These are phyloP conservation scores for Fabriciana adippe DNA, from an alignment of 2,888 invertebrate species.

Conservation along the genomic window DNA sequence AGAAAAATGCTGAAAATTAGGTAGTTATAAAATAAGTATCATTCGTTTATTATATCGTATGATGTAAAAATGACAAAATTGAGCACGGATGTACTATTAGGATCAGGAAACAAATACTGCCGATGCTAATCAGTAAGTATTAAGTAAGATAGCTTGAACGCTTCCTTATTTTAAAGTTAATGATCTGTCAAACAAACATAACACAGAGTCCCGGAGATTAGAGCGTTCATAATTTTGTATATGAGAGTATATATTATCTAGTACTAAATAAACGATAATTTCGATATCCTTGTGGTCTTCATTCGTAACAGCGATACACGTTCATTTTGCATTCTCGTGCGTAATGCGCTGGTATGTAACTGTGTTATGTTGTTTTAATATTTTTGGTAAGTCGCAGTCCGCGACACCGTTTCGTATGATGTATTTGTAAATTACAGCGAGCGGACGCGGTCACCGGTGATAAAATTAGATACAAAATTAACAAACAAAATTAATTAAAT, in stretches of 20 bases:
- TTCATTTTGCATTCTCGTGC: constrained; percentile 65
- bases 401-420: constrained; percentile 69
- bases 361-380: constrained; percentile 56
- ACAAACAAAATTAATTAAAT: constrained; percentile 41
- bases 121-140: constrained; percentile 66
- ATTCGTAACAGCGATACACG: constrained; percentile 78
- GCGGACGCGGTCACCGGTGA: constrained; percentile 78
- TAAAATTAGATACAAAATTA: constrained; percentile 79
- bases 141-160: constrained; percentile 64
- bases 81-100: constrained; percentile 81
- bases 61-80: constrained; percentile 64
- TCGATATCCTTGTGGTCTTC: constrained; percentile 82
- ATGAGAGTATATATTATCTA: constrained; percentile 48
- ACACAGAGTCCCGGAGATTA: constrained; percentile 43
- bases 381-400: constrained; percentile 65
- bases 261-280: constrained; percentile 60
- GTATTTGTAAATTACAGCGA: constrained; percentile 78
- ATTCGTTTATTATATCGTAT: constrained; percentile 69
- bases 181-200: constrained; percentile 42
- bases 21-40: constrained; percentile 76
- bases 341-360: constrained; percentile 52
- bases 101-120: constrained; percentile 74
- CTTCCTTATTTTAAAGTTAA: constrained; percentile 45
- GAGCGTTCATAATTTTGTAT: constrained; percentile 70
- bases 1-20: constrained; percentile 75